phyloP scores from a whole-genome alignment of 2,888 invertebrate species.

The Hypolimnas misippus region DNA sequence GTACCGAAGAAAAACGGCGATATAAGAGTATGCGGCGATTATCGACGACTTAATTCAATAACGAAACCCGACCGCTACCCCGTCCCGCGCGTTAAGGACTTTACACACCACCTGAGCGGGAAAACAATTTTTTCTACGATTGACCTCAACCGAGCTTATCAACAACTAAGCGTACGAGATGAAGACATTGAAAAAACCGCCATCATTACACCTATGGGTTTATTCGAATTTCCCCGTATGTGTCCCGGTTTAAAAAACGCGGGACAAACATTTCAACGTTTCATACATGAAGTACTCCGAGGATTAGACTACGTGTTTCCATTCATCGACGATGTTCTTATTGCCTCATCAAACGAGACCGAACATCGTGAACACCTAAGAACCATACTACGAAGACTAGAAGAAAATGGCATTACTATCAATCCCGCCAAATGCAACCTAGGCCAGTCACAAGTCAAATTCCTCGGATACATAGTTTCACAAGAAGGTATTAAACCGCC shows the following conservation, averaged over 20 bases:
- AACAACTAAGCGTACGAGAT: conserved; percentile 34
- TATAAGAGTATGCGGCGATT: conserved; percentile 27
- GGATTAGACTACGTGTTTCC: conserved; percentile 4
- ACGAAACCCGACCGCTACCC: conserved; percentile 53
- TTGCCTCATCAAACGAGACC: neutral
- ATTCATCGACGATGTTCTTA: conserved; percentile 11
- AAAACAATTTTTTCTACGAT: conserved; percentile 39
- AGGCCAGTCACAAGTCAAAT: too few species aligned
- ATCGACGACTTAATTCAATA: conserved; percentile 16
- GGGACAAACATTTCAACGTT: conserved; percentile 26
- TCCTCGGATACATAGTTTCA: too few species aligned
- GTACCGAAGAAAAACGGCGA: conserved; percentile 7
- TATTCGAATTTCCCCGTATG: conserved; percentile 31
- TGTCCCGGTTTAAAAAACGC: conserved; percentile 29
- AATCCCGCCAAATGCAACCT: too few species aligned
- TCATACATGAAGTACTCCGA: conserved; percentile 11
- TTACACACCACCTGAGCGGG: neutral
- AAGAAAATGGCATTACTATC: too few species aligned
- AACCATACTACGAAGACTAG: too few species aligned
- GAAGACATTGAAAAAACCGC: conserved; percentile 39
- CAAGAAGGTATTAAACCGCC: too few species aligned
- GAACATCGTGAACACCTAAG: neutral
- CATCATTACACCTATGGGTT: conserved; percentile 29
- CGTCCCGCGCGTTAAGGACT: conserved; percentile 44
- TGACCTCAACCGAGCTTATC: conserved; percentile 42